Evolutionary conservation across 2,113 vertebrate species (phyloP), one percentile per base, ranked within the genome.

Genomic region (Smithornis capensis): DNA sequence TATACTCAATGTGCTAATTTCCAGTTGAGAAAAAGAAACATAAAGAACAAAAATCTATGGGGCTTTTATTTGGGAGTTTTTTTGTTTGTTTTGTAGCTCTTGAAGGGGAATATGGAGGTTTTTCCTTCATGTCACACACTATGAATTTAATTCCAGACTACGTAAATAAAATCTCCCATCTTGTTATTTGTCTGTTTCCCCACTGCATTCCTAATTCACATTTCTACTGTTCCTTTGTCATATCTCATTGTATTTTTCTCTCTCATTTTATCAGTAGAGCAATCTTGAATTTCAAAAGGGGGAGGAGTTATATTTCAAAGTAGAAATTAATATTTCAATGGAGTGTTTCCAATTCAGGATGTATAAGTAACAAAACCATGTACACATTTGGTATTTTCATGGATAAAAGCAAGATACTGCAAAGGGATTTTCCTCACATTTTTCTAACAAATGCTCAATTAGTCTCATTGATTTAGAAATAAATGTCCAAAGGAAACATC

Each of bases 401-500:
- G 19, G 44, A 62, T 55, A 69, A 81, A 91, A 75, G 19, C n/a
- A 67, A 84, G 79, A 64, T 49, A 67, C 42, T 75, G 31, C 49
- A 75, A 63, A 92, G 6, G 35, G 35, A 56, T 75, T 90, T 81
- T 35, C 33, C 11, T 33, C 42, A 33, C 18, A n/a, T 84, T 81
- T 88, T 71, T 53, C 70, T 79, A 85, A 71, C 33, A 83, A 40
- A 13, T 83, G 40, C 24, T 91, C 63, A 94, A 93, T 95, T 90
- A 80, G 23, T 25, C 23, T 77, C 33, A 50, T 45, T 67, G 80
- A 90, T 94, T 89, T 91, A 62, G 52, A 95, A 57, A 77, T 84
- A 55, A 76, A 93, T 77, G 87, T 83, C 81, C 75, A 70, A 95
- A 95, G 90, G 81, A 90, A 94, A 80, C 74, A 89, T 52, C 16